A percentile compares a stretch with the other conserved stretches of the same genome.
Conservation (phyloP, 2,113 vertebrate species). For the Myotis yumanensis region DNA sequence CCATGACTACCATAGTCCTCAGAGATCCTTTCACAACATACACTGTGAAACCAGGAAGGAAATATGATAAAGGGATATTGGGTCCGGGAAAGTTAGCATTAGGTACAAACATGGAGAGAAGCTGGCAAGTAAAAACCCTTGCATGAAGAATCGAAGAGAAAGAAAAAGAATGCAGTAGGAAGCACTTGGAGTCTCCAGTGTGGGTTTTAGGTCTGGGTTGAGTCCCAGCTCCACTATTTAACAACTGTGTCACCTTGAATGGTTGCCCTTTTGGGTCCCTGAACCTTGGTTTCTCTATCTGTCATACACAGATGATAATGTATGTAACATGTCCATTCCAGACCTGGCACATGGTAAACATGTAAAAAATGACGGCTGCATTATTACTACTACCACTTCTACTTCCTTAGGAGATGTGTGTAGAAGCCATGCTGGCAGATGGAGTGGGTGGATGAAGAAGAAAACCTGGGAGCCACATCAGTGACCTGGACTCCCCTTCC, state of each 20-base stretch:
- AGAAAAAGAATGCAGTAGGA: neutral
- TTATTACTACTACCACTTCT: neutral
- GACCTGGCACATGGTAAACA: neutral
- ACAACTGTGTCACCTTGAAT: neutral
- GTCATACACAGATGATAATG: neutral
- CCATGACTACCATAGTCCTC: neutral
- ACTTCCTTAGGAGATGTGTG: neutral
- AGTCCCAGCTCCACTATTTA: neutral
- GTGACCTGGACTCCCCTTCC: neutral
- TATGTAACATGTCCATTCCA: neutral
- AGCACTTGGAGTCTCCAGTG: neutral
- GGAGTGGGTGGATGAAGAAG: rapidly evolving
- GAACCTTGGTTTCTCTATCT: neutral
- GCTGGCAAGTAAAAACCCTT: neutral
- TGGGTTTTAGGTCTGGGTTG: neutral
- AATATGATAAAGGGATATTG: neutral
- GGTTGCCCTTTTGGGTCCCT: neutral
- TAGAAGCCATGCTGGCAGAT: neutral
- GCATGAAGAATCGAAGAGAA: neutral
- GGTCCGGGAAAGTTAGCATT: neutral
- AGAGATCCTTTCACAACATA: neutral
- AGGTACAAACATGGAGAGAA: neutral
- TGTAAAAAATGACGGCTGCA: neutral
- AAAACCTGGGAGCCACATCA: neutral
- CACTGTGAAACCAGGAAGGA: neutral